Evolutionary conservation across 2,113 vertebrate species (phyloP), one percentile per base, ranked within the genome.

Genomic region (Scortum barcoo): DNA sequence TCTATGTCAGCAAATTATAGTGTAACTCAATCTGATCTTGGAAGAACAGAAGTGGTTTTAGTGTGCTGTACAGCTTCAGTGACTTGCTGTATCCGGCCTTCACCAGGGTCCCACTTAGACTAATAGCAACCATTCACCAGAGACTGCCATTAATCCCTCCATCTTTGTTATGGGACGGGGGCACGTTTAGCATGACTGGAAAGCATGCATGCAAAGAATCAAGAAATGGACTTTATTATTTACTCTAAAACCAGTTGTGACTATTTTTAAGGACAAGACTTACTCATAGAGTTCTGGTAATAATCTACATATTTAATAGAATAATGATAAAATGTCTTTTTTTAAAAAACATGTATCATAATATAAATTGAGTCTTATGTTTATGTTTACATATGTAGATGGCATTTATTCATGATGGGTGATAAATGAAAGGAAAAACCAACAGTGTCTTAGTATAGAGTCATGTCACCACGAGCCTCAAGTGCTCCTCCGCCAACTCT

Each of bases 101-200:
- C 83, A 84, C 30, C 38, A 50, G 57, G 56, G 66, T 77, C 51
- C 51, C 44, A 77, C 61, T 82, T 72, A 72, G 42, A 76, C 65
- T 60, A 84, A 84, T 24, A 63, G 53, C 44, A 79, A 51, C 72
- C 0, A 14, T 70, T 86, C 65, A 60, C 22, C 9, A 38, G 38
- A 54, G 36, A 16, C 75, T 17, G 30, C 20, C 77, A 67, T 72
- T 61, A 66, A 70, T 70, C 65, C 58, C 58, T 71, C 16, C 24
- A 51, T 77, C 51, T 83, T 65, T 82, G 20, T 54, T 53, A 44
- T 8, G 10, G 50, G 24, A 68, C 46, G 3, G 26, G 14, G 17
- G 57, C 22, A 42, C 28, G 36, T 44, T 38, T 38, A 65, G 42
- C 28, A 22, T 26, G 33, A 70, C 50, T 73, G 14, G 3, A 54